Evolutionary conservation across 2,888 invertebrate species (phyloP).

Genomic region (Mythimna impura): DNA sequence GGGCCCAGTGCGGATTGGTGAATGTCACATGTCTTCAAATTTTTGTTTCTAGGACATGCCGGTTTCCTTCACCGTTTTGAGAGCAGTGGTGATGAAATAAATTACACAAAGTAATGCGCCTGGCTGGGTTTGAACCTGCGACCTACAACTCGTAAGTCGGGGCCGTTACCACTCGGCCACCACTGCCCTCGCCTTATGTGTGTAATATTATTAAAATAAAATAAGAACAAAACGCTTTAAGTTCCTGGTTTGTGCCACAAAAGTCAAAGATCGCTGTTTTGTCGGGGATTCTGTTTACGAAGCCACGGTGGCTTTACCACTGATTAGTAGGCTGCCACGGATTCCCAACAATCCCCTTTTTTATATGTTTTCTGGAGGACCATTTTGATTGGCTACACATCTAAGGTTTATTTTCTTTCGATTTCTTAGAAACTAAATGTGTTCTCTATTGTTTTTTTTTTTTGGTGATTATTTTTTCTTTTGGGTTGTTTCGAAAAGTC

Average conservation of each 20-base stretch:
- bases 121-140: too few species aligned
- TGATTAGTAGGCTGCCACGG: slow-evolving; percentile 67
- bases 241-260: slow-evolving; percentile 24
- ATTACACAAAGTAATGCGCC: too few species aligned
- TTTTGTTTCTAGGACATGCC: too few species aligned
- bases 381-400: slow-evolving; percentile 55
- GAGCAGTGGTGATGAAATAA: too few species aligned
- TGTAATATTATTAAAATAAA: background rate
- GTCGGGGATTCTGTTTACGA: slow-evolving; percentile 57
- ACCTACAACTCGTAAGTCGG: too few species aligned
- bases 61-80: too few species aligned
- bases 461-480: background rate
- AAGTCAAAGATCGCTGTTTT: slow-evolving; percentile 56
- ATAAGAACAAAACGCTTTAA: background rate
- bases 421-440: slow-evolving; percentile 18
- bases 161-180: too few species aligned
- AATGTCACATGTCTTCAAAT: too few species aligned
- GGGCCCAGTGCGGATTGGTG: too few species aligned
- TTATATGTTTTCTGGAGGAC: slow-evolving; percentile 50
- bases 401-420: slow-evolving; percentile 41
- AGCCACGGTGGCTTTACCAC: slow-evolving; percentile 69
- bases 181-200: too few species aligned
- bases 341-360: slow-evolving; percentile 52
- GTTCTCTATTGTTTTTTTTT: slow-evolving; percentile 1
- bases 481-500: background rate